Evolutionary conservation across 2,797 vertebrate species (phyloP), one percentile per base, ranked within the genome.

Genomic region (Sarcoramphus papa): DNA sequence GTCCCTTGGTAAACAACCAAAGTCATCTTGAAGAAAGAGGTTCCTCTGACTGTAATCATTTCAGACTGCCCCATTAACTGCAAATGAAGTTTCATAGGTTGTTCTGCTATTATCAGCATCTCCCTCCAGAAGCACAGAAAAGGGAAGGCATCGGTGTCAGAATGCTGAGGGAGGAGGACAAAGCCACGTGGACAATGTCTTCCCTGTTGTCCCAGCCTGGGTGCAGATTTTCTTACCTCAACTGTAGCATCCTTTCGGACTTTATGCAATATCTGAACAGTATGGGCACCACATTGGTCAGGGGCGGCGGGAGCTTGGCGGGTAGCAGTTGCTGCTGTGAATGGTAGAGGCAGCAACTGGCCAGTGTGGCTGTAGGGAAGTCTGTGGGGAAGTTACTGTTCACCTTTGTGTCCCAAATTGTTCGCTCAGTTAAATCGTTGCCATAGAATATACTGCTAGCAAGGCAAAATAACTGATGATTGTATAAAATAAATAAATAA

Each of bases 241-340:
- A 0, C 50, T 43, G 17, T 37, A 30, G 10, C 17, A 40, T 76
- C 72, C 41, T 33, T 72, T 50, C 41, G 50, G 45, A 57, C 21
- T 84, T 92, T 7, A 51, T 72, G 40, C 53, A 43, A 1, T 70
- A 54, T n/a, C 47, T 87, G 20, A 76, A 30, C 31, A 33, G 12
- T 7, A 4, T 20, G n/a, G n/a, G 11, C 28, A 28, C 22, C 10
- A 3, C 0, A 0, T 40, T 77, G 50, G 33, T 59, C 14, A 43
- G 30, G 45, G 53, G 12, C 2, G 5, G 8, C 0, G 0, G 31
- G 43, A 72, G 12, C 27, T 56, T 48, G 40, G 5, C 9, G 3
- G 16, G 53, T 43, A 33, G 40, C 31, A 68, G 6, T 17, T 37
- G 27, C n/a, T 93, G 18, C n/a, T 73, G 3, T 70, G 19, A 40